These are phyloP conservation scores for Bubo scandiacus DNA, from an alignment of 2,113 vertebrate genomes.

Conservation along the genomic window DNA sequence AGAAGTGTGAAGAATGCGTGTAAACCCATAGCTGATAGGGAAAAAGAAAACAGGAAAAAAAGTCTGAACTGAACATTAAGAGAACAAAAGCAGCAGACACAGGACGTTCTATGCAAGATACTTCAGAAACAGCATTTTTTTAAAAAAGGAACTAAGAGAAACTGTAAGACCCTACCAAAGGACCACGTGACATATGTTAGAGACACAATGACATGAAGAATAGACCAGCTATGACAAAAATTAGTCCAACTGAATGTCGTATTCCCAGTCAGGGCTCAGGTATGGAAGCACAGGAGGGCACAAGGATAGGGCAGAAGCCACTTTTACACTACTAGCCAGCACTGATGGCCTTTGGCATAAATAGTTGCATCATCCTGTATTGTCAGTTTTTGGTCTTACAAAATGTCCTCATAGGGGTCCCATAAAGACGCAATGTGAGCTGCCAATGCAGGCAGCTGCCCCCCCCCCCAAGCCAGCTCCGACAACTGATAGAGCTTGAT, in stretches of 20 bases:
- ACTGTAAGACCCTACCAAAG: background rate
- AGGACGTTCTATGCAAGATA: background rate
- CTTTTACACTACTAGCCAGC: no score
- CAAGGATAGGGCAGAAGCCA: background rate
- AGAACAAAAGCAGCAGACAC: background rate
- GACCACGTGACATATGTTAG: rapidly evolving
- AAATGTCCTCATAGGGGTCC: background rate
- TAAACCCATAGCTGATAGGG: background rate
- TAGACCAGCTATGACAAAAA: background rate
- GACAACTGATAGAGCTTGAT: background rate
- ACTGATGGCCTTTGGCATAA: background rate
- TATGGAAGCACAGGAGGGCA: background rate
- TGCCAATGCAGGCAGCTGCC: background rate
- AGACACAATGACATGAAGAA: background rate
- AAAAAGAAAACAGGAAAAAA: background rate
- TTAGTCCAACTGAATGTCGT: rapidly evolving
- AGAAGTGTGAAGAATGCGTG: background rate
- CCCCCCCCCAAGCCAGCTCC: background rate
- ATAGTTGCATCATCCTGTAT: background rate
- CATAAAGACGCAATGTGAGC: background rate
- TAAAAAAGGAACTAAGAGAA: background rate
- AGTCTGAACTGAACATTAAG: background rate
- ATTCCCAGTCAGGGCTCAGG: background rate
- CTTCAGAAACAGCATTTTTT: background rate
- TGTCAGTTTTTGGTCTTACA: background rate